A percentile compares a stretch with the other conserved stretches of the same genome.
Conservation (phyloP, 2,888 invertebrate genomes). For the Ernsta delagoae region DNA sequence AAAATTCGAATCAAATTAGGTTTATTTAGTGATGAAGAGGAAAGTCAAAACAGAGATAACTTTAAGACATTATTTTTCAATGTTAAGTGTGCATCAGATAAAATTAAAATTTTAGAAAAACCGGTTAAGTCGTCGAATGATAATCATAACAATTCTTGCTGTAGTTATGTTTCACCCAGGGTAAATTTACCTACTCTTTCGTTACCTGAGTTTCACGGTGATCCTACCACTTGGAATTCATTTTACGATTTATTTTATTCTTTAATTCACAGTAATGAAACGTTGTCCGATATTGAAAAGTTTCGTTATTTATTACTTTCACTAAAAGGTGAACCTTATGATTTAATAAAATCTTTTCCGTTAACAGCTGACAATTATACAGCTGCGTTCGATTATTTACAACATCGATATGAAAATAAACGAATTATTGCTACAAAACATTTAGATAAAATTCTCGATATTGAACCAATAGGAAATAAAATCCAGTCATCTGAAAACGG, state of each 20-base stretch:
- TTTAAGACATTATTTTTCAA: constrained; percentile 3
- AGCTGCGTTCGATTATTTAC: constrained; percentile 9
- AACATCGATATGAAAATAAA: constrained; percentile 13
- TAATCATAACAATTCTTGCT: not conserved
- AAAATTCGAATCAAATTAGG: not conserved
- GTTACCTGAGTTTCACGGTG: constrained; percentile 1
- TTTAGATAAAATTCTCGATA: constrained; percentile 15
- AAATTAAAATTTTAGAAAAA: not conserved
- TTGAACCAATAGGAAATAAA: constrained; percentile 5
- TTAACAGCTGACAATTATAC: constrained; percentile 12
- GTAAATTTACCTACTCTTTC: constrained; percentile 10
- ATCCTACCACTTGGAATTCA: not conserved
- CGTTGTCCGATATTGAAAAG: not conserved
- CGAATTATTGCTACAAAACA: constrained; percentile 10
- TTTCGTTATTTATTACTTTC: constrained; percentile 5
- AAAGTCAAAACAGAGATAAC: not conserved
- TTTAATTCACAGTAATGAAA: constrained; percentile 3
- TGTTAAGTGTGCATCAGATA: not conserved
- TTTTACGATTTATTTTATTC: constrained; percentile 9
- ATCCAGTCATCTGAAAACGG: constrained; percentile 6
- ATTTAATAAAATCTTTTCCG: constrained; percentile 5
- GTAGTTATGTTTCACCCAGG: not conserved
- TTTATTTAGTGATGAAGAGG: not conserved
- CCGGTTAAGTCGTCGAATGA: not conserved
- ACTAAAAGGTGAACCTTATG: not conserved